Percentiles rank a stretch among this genome's conserved stretches.
Conservation (phyloP, 2,888 invertebrate species). For the Conomelus anceps region DNA sequence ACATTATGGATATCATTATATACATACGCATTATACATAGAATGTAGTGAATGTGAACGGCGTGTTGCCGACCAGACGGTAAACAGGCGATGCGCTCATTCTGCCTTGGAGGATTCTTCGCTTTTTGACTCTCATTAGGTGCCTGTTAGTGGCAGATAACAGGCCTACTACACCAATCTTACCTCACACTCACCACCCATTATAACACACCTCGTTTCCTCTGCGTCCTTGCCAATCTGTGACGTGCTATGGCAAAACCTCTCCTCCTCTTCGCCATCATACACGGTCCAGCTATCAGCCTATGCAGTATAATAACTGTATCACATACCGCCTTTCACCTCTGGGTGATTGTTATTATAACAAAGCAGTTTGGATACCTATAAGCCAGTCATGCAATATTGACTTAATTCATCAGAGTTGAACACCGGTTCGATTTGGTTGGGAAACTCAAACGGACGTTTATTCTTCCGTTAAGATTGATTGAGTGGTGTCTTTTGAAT, state of each 20-base stretch:
- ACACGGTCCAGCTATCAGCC: neutral
- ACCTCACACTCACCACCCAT: neutral
- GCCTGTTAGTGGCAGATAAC: neutral
- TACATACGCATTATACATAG: no score
- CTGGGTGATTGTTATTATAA: neutral
- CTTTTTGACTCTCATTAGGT: neutral
- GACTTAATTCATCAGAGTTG: neutral
- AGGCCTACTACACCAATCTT: neutral
- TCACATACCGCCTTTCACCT: neutral
- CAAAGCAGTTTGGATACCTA: neutral
- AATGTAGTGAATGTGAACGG: no score
- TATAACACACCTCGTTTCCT: neutral
- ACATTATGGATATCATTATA: no score
- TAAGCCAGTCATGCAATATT: neutral
- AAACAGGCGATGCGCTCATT: neutral
- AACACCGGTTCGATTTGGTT: neutral
- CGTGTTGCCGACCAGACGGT: neutral
- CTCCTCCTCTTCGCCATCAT: neutral
- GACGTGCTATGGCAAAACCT: neutral
- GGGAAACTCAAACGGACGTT: neutral
- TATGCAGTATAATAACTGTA: neutral
- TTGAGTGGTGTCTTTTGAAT: neutral
- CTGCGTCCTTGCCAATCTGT: neutral
- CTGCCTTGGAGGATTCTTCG: neutral
- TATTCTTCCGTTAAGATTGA: neutral